Evolutionary conservation across 1,140 invertebrate species (phyloP), one percentile per base, ranked within the genome.

Genomic region (Drosophila nannoptera): DNA sequence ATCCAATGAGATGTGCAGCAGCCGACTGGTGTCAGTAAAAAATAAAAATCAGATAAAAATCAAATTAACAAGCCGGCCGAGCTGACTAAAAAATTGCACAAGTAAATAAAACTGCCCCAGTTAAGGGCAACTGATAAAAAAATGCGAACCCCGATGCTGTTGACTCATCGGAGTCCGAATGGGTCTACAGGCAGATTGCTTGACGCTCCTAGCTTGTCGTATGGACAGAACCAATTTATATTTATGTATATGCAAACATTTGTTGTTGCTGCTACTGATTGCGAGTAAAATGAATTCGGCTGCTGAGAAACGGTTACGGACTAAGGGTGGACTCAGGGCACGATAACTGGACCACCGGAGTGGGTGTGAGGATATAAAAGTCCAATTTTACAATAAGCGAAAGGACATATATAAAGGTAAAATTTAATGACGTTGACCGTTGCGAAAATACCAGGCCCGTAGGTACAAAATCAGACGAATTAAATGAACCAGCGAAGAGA

Each of bases 41-140:
- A 86, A 84, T 77, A 86, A 86, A 84, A 72, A 76, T 54, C 65
- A 83, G 81, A 86, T 86, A 86, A 86, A 86, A 86, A 86, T 86
- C 81, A 86, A 86, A 86, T 86, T 86, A 86, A 86, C 77, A 86
- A 74, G 75, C 71, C 36, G 70, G 61, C 60, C 31, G 50, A 55
- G 49, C 53, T 42, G 54, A 56, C 59, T 5, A 65, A 60, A 65
- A 67, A 65, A 69, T 75, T 59, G 62, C 67, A 62, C 61, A 77
- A 77, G 81, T 86, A 86, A 87, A 86, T 86, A 86, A 86, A 86
- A 67, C 70, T 75, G 65, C 49, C 68, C 80, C 65, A 69, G 58
- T 64, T 66, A 49, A 67, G 33, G 52, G 46, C 45, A 69, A 32
- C 73, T 73, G 75, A 83, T 83, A 83, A 78, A 83, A 82, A 45